These are phyloP conservation scores for Hermetia illucens DNA, from an alignment of 1,140 invertebrate genomes.

Conservation along the genomic window DNA sequence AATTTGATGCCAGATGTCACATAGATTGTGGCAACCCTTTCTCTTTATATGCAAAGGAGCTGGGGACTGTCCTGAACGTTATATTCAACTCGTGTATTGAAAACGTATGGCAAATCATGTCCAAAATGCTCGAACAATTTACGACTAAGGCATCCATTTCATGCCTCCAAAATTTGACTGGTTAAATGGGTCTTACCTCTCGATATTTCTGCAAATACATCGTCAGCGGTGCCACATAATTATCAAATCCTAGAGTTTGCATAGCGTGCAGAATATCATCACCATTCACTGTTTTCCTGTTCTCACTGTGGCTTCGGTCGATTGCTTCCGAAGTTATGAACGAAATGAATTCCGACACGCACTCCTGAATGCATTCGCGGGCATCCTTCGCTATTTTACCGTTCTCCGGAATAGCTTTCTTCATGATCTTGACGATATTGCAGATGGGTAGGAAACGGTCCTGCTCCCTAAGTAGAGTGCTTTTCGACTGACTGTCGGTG, in stretches of 20 bases:
- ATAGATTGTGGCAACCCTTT: too few relatives aligned
- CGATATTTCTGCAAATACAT: conserved; percentile 94
- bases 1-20: too few relatives aligned
- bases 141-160: too few relatives aligned
- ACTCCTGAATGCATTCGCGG: conserved; percentile 98
- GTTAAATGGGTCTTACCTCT: too few relatives aligned
- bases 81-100: too few relatives aligned
- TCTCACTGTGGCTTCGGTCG: conserved; percentile 93
- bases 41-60: too few relatives aligned
- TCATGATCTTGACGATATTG: conserved; percentile 99
- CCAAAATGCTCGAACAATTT: too few relatives aligned
- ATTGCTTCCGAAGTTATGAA: conserved; percentile 98
- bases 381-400: conserved; percentile 99
- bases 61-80: too few relatives aligned
- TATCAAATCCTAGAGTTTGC: conserved; percentile 93
- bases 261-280: conserved; percentile 97
- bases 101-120: too few relatives aligned
- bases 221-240: conserved; percentile 95
- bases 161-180: too few relatives aligned
- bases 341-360: conserved; percentile 98
- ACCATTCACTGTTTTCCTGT: conserved; percentile 97
- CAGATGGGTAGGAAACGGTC: conserved; percentile 95
- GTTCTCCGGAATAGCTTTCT: conserved; percentile 86
- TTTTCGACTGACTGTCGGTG: conserved; percentile 17
- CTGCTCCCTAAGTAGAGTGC: conserved; percentile 63